phyloP scores from a whole-genome alignment of 1,140 invertebrate species.

The Hylaeus anthracinus region DNA sequence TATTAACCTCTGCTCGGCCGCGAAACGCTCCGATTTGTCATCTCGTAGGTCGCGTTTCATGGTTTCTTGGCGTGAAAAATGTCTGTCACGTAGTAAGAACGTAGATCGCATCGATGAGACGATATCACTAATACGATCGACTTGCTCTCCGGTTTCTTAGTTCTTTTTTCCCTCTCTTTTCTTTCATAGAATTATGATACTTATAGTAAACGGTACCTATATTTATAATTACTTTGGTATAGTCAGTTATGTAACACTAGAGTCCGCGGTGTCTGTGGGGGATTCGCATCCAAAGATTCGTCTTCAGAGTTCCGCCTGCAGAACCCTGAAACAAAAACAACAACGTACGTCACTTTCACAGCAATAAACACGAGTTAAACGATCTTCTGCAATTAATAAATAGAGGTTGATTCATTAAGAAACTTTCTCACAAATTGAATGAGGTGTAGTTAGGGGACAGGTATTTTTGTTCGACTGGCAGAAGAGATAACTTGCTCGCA shows the following conservation, averaged over 20 bases:
- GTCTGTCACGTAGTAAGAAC: not conserved
- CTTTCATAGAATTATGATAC: constrained; percentile 39
- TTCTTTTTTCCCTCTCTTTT: not conserved
- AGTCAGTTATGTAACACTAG: constrained; percentile 69
- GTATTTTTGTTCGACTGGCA: not conserved
- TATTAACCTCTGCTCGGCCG: not conserved
- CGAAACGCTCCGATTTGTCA: no score
- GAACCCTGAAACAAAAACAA: constrained; percentile 60
- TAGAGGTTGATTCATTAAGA: no score
- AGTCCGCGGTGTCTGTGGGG: constrained; percentile 47
- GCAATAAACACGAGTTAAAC: no score
- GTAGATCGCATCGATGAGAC: not conserved
- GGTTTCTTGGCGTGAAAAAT: not conserved
- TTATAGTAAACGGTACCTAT: constrained; percentile 47
- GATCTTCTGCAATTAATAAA: no score
- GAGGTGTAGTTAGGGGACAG: not conserved
- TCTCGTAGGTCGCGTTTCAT: not conserved
- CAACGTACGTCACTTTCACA: no score
- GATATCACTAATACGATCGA: not conserved
- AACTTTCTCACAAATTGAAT: not conserved
- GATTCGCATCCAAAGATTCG: constrained; percentile 26
- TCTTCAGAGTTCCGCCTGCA: constrained; percentile 67
- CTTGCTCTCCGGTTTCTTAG: not conserved
- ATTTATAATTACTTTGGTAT: constrained; percentile 56
- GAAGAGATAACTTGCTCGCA: not conserved